Base-by-base conservation (phyloP, 2,113 vertebrate species). In the Paramisgurnus dabryanus region DNA sequence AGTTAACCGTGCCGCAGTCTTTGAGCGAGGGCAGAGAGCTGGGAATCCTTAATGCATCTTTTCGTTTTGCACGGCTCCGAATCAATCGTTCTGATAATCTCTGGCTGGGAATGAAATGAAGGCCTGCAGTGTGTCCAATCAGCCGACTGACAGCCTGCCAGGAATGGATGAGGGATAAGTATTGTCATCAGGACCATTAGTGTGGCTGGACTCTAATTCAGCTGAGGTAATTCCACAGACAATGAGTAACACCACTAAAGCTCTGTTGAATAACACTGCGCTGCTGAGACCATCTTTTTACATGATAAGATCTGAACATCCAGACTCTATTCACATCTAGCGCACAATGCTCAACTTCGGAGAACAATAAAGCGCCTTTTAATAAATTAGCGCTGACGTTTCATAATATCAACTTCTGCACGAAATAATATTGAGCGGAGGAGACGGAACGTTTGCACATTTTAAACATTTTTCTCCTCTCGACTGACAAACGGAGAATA, bases 181-280 rank as follows among this genome's bases (percentile, higher is more conserved):
- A 81, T 83, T 78, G 76, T 82, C 86, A 86, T 86, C 80, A 81
- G 60, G 72, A n/a, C 66, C 65, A 78, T 84, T 82, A 85, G 70
- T 76, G 72, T 63, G 60, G 41, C 49, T 83, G 70, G 78, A 81
- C 65, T 81, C 74, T 55, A 82, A 79, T 57, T 80, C 43, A 78
- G 68, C 41, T 80, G 61, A 65, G 78, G 71, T 76, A 83, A 81
- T 83, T 82, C 76, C 64, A 72, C 66, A 80, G 78, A 85, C 71
- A 84, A 76, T 74, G 69, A 69, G 60, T 13, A 49, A 60, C 47
- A 76, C 64, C 66, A 58, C 47, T 73, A 45, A 76, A 73, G 78
- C 74, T 49, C 69, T 67, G 49, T 61, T 82, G 76, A 74, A 85
- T 79, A 78, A 65, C 73, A 61, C 73, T 11, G n/a, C 10, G 39